A percentile compares a stretch with the other conserved stretches of the same genome.
phyloP scores from a whole-genome alignment of 2,888 invertebrate genomes.

The Pimpla rufipes region DNA sequence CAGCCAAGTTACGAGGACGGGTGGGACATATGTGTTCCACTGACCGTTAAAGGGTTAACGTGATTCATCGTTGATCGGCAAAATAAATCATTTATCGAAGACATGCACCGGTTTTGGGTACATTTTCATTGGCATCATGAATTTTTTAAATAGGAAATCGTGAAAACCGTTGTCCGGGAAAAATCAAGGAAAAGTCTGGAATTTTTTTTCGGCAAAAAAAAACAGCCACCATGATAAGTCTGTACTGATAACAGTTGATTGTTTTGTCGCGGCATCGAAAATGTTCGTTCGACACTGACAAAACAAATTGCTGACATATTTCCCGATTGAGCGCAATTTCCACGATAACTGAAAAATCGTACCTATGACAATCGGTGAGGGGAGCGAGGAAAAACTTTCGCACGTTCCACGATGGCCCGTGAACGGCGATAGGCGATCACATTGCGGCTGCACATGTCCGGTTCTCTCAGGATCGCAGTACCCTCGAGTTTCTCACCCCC shows the following conservation, averaged over 20 bases:
- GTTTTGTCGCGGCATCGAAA: not conserved
- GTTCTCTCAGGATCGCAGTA: conserved; percentile 81
- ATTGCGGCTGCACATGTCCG: conserved; percentile 77
- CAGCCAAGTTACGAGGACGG: no score
- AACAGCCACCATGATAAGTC: not conserved
- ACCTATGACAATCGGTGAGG: not conserved
- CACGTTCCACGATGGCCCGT: conserved; percentile 73
- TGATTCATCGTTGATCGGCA: no score
- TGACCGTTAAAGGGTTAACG: no score
- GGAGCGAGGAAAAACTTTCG: conserved; percentile 72
- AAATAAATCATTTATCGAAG: no score
- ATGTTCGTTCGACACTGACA: not conserved
- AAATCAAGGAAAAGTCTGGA: no score
- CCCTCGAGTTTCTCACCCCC: conserved; percentile 81
- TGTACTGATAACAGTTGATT: not conserved
- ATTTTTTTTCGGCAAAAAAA: no score
- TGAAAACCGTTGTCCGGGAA: no score
- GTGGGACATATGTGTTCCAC: no score
- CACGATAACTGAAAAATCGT: conserved; percentile 27
- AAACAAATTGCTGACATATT: not conserved
- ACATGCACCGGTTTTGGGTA: no score
- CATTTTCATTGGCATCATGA: no score
- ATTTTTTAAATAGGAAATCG: no score
- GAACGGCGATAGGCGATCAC: conserved; percentile 52
- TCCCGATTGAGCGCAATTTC: not conserved